Percentiles rank a stretch among this genome's conserved stretches.
phyloP scores from a whole-genome alignment of 2,113 vertebrate species.

The Rhinolophus ferrumequinum region DNA sequence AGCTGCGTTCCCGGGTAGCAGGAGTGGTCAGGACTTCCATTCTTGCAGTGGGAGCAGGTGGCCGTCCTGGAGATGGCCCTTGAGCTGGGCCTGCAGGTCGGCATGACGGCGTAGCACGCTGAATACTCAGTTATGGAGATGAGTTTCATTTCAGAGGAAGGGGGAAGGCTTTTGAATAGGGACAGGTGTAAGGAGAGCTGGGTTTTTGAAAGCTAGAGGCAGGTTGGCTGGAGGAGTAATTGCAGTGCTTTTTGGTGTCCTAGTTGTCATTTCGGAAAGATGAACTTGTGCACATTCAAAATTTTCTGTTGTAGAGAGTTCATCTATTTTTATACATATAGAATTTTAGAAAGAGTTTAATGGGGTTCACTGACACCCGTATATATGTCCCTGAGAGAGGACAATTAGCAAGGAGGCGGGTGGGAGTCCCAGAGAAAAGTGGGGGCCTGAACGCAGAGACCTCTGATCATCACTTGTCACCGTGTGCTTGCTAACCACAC shows the following conservation, averaged over 20 bases:
- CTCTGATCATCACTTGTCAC: not conserved
- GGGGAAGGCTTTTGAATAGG: not conserved
- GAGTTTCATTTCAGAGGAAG: not conserved
- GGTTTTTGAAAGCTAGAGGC: not conserved
- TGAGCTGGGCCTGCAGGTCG: not conserved
- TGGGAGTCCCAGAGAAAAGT: not conserved
- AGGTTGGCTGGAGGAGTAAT: not conserved
- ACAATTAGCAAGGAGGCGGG: not conserved
- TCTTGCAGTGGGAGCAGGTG: rapidly evolving
- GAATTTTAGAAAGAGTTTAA: not conserved
- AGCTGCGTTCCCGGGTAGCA: not conserved
- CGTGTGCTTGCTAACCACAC: rapidly evolving
- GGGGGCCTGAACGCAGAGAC: rapidly evolving
- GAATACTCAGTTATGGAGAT: rapidly evolving
- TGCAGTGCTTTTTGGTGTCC: not conserved
- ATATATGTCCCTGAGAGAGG: not conserved
- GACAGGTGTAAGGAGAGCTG: not conserved
- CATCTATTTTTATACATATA: not conserved
- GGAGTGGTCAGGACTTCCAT: not conserved
- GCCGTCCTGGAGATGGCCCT: not conserved
- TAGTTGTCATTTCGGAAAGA: not conserved
- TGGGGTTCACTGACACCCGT: not conserved
- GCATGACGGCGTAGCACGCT: rapidly evolving
- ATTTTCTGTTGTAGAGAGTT: not conserved
- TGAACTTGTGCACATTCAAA: not conserved